phyloP scores from a whole-genome alignment of 2,888 invertebrate genomes.

The Drosophila pseudotalamancana region DNA sequence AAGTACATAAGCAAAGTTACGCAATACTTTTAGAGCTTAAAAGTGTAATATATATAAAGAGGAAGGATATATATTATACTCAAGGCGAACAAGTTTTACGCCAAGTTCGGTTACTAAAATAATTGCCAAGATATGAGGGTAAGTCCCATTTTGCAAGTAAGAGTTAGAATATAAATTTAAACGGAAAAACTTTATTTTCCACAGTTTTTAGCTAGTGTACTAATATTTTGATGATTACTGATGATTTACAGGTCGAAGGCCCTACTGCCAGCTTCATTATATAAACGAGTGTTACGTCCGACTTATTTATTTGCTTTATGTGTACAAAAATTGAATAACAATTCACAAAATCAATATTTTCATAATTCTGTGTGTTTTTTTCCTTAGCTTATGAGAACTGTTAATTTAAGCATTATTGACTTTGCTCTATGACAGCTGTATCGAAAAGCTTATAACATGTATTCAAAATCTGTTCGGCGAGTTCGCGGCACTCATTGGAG shows the following conservation, averaged over 20 bases:
- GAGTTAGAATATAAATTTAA: no score
- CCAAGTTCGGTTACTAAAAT: not conserved
- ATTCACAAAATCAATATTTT: not conserved
- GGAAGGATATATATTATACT: not conserved
- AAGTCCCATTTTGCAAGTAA: no score
- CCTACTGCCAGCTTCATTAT: no score
- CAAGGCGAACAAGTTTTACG: no score
- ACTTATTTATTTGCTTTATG: no score
- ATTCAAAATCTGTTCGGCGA: slow-evolving; percentile 87
- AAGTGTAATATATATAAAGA: not conserved
- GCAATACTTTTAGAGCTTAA: slow-evolving; percentile 4
- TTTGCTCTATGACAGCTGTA: slow-evolving; percentile 31
- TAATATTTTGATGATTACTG: no score
- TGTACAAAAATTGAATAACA: slow-evolving; percentile 1
- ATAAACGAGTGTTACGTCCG: no score
- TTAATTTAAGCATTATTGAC: slow-evolving; percentile 5
- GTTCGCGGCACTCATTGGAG: slow-evolving; percentile 87
- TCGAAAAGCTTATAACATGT: slow-evolving; percentile 75
- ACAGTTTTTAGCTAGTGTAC: no score
- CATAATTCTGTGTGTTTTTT: not conserved
- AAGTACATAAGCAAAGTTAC: not conserved
- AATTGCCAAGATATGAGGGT: no score
- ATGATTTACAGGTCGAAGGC: no score
- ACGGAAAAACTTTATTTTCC: no score
- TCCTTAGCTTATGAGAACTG: not conserved